These are phyloP conservation scores for Drosophila anceps DNA, from an alignment of 2,888 invertebrate genomes.

Conservation along the genomic window DNA sequence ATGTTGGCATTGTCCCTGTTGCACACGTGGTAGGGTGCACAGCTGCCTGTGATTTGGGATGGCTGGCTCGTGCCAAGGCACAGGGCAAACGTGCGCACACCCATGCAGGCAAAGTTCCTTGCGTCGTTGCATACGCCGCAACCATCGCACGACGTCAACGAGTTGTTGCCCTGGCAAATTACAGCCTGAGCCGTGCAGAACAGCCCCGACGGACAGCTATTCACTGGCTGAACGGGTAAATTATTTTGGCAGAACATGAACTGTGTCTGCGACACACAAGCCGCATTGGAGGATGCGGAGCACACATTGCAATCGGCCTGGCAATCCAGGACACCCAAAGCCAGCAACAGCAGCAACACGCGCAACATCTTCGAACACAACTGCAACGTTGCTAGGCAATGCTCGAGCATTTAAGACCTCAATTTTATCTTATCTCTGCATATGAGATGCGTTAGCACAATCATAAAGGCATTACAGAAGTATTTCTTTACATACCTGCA, in stretches of 20 bases:
- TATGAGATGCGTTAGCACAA: not conserved
- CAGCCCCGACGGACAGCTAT: slow-evolving; percentile 44
- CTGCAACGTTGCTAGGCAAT: slow-evolving; percentile 8
- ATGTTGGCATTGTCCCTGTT: slow-evolving; percentile 44
- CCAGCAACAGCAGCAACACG: slow-evolving; percentile 38
- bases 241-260: slow-evolving; percentile 46
- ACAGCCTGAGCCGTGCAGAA: slow-evolving; percentile 42
- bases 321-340: slow-evolving; percentile 31
- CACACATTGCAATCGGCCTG: slow-evolving; percentile 54
- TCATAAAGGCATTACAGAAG: slow-evolving; percentile 12
- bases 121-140: slow-evolving; percentile 48
- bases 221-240: slow-evolving; percentile 19
- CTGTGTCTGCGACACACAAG: slow-evolving; percentile 54
- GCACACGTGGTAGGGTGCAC: slow-evolving; percentile 43
- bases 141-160: slow-evolving; percentile 4
- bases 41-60: slow-evolving; percentile 46
- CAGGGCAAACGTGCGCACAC: slow-evolving; percentile 53
- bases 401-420: slow-evolving; percentile 16
- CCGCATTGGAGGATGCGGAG: not conserved
- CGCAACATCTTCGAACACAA: slow-evolving; percentile 47
- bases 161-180: slow-evolving; percentile 28
- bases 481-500: not conserved
- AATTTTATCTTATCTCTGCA: slow-evolving; percentile 42
- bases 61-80: slow-evolving; percentile 41
- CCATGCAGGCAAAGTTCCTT: slow-evolving; percentile 57